Conservation (phyloP, 1,140 invertebrate species). For the Pogonognathellus flavescens region DNA sequence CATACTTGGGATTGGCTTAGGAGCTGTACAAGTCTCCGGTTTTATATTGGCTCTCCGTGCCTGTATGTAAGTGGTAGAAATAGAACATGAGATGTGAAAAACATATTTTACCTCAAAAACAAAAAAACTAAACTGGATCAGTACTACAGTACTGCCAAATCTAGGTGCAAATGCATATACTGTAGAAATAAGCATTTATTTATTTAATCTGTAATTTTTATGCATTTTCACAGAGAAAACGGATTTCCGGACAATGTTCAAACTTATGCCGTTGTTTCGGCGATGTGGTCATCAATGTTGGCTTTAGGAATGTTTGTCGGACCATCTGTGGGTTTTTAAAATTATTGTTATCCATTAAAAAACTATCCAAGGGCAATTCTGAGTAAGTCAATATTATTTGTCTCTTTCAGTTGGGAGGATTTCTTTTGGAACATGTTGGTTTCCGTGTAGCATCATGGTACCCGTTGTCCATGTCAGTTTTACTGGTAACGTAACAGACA, state of each 20-base stretch:
- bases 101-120: no score
- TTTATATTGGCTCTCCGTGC: constrained; percentile 84
- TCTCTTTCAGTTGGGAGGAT: neutral
- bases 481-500: neutral
- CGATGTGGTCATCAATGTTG: constrained; percentile 87
- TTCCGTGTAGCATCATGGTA: neutral
- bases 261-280: constrained; percentile 86
- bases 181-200: no score
- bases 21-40: constrained; percentile 82
- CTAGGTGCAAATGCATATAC: neutral
- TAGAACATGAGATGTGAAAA: neutral
- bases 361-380: no score
- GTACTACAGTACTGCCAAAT: neutral
- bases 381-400: neutral
- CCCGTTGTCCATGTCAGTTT: neutral
- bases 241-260: constrained; percentile 85
- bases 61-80: constrained; percentile 75
- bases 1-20: constrained; percentile 84
- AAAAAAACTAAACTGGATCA: no score
- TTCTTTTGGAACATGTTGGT: constrained; percentile 13
- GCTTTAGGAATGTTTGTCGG: constrained; percentile 78
- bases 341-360: no score
- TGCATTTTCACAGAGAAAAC: constrained; percentile 76
- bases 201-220: constrained; percentile 37
- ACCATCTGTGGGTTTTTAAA: neutral